Percentiles rank a stretch among this genome's conserved stretches.
Conservation (phyloP, 2,113 vertebrate species). For the Manacus vitellinus region DNA sequence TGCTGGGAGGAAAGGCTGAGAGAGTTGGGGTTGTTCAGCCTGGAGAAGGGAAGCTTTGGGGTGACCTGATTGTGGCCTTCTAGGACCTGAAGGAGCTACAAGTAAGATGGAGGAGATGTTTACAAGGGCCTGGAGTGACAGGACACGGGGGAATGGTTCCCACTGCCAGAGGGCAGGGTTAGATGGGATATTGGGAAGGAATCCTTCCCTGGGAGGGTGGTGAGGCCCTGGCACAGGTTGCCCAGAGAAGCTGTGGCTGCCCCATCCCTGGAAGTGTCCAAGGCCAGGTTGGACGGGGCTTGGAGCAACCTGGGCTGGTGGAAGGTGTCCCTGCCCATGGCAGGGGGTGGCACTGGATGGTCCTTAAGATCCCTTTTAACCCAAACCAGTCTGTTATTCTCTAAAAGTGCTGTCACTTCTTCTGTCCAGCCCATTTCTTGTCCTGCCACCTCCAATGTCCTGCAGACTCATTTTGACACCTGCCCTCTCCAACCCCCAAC, state of each 20-base stretch:
- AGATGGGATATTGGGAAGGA: not conserved
- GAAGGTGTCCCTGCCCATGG: not conserved
- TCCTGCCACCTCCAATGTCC: not conserved
- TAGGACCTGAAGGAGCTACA: not conserved
- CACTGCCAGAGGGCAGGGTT: not conserved
- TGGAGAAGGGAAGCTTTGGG: not conserved
- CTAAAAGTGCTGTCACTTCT: not conserved
- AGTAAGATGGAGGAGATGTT: not conserved
- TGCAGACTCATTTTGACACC: not conserved
- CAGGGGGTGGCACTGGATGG: not conserved
- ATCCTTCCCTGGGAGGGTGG: not conserved
- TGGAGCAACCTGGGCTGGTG: not conserved
- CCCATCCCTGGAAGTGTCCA: not conserved
- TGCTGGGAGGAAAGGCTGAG: not conserved
- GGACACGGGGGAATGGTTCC: not conserved
- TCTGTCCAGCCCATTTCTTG: not conserved
- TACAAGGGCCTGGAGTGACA: not conserved
- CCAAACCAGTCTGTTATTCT: not conserved
- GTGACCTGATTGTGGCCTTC: not conserved
- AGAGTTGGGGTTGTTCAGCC: not conserved
- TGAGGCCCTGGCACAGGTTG: not conserved
- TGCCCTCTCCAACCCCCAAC: not conserved
- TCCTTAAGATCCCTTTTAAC: not conserved
- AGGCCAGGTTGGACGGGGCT: not conserved
- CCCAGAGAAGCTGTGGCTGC: not conserved